Base-by-base conservation (phyloP, 2,797 vertebrate species). In the Acanthopagrus latus region DNA sequence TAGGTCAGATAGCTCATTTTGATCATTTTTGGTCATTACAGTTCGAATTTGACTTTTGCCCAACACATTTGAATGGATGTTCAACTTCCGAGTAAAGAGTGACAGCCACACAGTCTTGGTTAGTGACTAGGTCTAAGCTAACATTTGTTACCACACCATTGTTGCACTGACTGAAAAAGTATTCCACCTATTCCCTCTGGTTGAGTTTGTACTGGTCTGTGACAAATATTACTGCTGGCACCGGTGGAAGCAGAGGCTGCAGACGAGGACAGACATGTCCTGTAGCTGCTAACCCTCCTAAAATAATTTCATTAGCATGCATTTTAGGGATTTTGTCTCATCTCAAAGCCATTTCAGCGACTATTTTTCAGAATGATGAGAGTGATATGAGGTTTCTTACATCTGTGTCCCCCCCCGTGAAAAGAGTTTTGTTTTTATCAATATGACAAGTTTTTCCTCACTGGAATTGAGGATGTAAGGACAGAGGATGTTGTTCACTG, bases 251-350 rank as follows among this genome's bases (percentile, higher is more conserved):
- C 50, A 63, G 58, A 69, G 50, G 51, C 66, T 69, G 50, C 66
- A 66, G 71, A 78, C 3, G 27, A 80, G 80, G 68, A 83, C 75
- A 76, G 71, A 85, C 2, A 2, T 74, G 52, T 66, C 68, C 58
- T 78, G 59, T 76, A 73, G 78, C 76, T 77, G 63, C 56, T 51
- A 56, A 69, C 27, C 38, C 3, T 74, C 25, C 43, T 17, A 71
- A 77, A 81, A 81, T 70, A 20, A 71, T 81, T 78, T 55, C 38
- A 83, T 80, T 78, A 68, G 23, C 17, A 74, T 65, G 64, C 59
- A 81, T 65, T 81, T 74, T 58, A 55, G 20, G 17, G 29, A 59
- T 69, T 66, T 70, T 72, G 38, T 58, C 51, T 70, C 33, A 64
- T 57, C 38, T 52, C 14, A 64, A 64, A 47, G 2, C 14, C 25